Percentiles rank a stretch among this genome's conserved stretches.
Conservation (phyloP, 2,888 invertebrate genomes). For the Cryptops parisi region DNA sequence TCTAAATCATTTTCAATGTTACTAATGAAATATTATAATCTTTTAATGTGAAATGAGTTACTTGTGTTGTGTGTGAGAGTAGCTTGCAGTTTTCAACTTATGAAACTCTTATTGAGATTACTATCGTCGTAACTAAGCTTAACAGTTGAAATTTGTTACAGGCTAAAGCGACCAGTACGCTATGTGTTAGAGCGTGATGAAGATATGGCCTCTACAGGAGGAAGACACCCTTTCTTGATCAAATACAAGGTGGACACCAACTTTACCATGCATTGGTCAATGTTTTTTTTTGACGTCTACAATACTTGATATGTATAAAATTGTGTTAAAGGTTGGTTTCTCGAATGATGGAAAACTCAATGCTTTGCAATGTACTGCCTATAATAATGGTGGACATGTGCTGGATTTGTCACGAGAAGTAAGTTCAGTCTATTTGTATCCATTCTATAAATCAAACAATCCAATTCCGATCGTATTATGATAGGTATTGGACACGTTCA, state of each 20-base stretch:
- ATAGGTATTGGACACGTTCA: slow-evolving; percentile 11
- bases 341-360: slow-evolving; percentile 45
- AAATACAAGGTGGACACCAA: slow-evolving; percentile 81
- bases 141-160: slow-evolving; percentile 25
- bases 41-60: no score
- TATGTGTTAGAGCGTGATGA: slow-evolving; percentile 85
- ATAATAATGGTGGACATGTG: not conserved
- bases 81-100: no score
- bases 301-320: not conserved
- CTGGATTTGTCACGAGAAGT: not conserved
- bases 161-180: slow-evolving; percentile 59
- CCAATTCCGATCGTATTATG: no score
- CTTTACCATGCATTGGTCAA: no score
- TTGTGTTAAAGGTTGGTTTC: slow-evolving; percentile 40
- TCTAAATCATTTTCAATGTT: no score
- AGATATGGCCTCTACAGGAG: slow-evolving; percentile 81
- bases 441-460: no score
- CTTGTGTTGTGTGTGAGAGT: not conserved
- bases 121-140: no score
- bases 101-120: no score
- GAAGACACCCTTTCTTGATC: slow-evolving; percentile 72
- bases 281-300: no score
- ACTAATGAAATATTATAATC: no score
- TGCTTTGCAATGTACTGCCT: not conserved
- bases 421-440: no score